Conservation (phyloP, 1,140 invertebrate genomes). For the Homarus americanus region DNA sequence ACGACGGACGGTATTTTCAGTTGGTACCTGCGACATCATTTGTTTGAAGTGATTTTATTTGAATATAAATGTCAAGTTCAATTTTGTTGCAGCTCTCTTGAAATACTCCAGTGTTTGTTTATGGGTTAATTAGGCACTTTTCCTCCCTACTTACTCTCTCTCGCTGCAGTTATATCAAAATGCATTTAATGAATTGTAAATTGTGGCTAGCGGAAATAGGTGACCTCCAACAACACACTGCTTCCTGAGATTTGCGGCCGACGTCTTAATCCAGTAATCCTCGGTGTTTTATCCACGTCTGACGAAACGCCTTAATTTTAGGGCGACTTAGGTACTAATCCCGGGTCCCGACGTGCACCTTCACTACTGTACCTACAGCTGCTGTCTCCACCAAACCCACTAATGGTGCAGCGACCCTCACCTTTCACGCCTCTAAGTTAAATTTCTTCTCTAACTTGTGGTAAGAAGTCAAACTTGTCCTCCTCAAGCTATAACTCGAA, state of each 20-base stretch:
- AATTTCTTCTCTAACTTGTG: too few relatives aligned
- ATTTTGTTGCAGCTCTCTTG: background rate
- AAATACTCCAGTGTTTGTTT: background rate
- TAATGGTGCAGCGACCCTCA: too few relatives aligned
- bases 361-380: too few relatives aligned
- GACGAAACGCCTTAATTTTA: background rate
- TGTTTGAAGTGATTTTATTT: background rate
- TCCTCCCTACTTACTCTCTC: too few relatives aligned
- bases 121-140: background rate
- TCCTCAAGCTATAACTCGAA: background rate
- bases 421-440: background rate
- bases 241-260: background rate
- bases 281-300: background rate
- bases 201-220: background rate
- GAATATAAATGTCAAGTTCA: background rate
- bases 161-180: too few relatives aligned
- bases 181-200: background rate
- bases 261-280: background rate
- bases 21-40: background rate
- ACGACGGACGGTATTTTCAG: background rate
- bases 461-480: too few relatives aligned
- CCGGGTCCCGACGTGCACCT: background rate
- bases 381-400: background rate
- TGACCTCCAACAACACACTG: background rate
- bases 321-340: background rate